A percentile compares a stretch with the other conserved stretches of the same genome.
Evolutionary conservation across 2,797 vertebrate species (phyloP).

Genomic region (Staurois parvus): DNA sequence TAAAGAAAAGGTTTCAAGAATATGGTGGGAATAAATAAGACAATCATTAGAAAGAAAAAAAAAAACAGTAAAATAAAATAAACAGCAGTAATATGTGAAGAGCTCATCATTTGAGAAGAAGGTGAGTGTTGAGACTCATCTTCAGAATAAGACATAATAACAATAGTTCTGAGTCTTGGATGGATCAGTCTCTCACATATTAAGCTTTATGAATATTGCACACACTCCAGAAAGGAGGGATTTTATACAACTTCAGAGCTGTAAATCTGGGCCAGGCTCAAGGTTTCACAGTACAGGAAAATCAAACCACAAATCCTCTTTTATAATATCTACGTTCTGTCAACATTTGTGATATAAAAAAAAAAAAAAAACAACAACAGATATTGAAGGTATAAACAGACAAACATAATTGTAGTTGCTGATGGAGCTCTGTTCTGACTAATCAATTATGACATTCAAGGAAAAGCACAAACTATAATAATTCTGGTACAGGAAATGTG

Average conservation of each 20-base stretch:
- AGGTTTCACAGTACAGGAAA: not conserved
- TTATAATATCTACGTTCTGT: not conserved
- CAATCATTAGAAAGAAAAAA: not conserved
- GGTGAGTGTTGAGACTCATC: not conserved
- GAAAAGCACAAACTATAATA: not conserved
- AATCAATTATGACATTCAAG: not conserved
- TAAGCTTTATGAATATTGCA: slow-evolving; percentile 3
- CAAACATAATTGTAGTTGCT: not conserved
- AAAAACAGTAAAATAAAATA: slow-evolving; percentile 3
- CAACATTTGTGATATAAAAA: not conserved
- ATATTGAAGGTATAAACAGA: not conserved
- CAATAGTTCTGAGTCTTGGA: slow-evolving; percentile 1
- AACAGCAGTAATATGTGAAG: not conserved
- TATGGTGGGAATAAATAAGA: not conserved
- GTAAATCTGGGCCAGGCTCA: not conserved
- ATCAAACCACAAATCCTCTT: slow-evolving; percentile 11
- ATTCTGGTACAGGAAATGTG: too few species aligned
- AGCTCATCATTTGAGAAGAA: not conserved
- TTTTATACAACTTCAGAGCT: not conserved
- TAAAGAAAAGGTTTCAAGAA: slow-evolving; percentile 12
- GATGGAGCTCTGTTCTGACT: not conserved
- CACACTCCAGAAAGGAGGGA: not conserved
- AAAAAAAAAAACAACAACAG: too few species aligned
- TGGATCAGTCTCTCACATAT: not conserved
- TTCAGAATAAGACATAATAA: not conserved